Percentiles rank a stretch among this genome's conserved stretches.
These are phyloP conservation scores for Tanytarsus gracilentus DNA, from an alignment of 2,888 invertebrate species.

Conservation along the genomic window DNA sequence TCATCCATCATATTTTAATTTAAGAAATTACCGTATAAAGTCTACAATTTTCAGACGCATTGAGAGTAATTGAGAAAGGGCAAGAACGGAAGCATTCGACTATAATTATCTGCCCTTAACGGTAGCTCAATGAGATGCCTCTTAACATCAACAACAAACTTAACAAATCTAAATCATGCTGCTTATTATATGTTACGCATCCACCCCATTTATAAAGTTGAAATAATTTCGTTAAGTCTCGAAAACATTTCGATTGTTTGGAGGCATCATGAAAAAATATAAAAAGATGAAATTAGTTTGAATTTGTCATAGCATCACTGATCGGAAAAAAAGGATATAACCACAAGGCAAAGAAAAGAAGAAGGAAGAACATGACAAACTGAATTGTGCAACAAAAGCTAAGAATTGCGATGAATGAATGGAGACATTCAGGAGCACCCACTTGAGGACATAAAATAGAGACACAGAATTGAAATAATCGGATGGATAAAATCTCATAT, in stretches of 20 bases:
- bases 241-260: background rate
- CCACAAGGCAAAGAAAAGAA: constrained; percentile 2
- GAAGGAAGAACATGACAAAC: constrained; percentile 4
- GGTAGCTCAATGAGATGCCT: background rate
- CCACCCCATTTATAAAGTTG: background rate
- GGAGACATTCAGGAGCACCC: constrained; percentile 1
- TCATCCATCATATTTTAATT: too few relatives aligned
- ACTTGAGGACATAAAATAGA: background rate
- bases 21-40: too few relatives aligned
- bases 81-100: background rate
- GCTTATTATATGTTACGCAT: constrained; percentile 4
- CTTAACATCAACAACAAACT: too few relatives aligned
- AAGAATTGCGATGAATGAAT: background rate
- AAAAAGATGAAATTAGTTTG: background rate
- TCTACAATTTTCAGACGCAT: too few relatives aligned
- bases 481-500: constrained; percentile 2
- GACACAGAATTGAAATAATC: constrained; percentile 4
- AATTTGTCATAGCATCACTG: constrained; percentile 2
- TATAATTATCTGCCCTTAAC: background rate
- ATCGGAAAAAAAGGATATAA: background rate
- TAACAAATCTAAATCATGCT: too few relatives aligned
- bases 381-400: constrained; percentile 18
- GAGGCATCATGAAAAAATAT: background rate
- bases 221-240: background rate
- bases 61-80: too few relatives aligned